Evolutionary conservation across 2,888 invertebrate species (phyloP).

Genomic region (Pecten maximus): DNA sequence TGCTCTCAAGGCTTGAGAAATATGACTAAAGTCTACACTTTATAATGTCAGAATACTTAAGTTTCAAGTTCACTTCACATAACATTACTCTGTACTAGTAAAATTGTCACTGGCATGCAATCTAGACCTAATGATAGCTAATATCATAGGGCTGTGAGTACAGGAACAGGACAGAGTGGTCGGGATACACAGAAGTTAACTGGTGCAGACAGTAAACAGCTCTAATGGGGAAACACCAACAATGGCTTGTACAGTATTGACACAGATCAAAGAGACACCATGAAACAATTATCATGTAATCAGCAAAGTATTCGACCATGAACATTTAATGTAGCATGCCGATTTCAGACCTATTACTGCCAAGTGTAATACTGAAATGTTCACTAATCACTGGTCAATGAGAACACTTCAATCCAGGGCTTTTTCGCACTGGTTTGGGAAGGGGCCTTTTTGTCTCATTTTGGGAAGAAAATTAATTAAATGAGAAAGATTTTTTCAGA

Average conservation of each 20-base stretch:
- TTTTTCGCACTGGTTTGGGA: too few species aligned
- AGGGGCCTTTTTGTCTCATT: too few species aligned
- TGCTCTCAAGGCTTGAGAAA: neutral
- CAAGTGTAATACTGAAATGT: neutral
- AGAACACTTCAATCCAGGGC: neutral
- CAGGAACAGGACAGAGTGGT: neutral
- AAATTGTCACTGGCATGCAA: neutral
- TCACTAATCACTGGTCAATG: neutral
- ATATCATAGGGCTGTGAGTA: neutral
- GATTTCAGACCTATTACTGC: neutral
- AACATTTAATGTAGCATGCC: neutral
- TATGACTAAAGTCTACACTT: neutral
- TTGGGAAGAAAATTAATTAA: too few species aligned
- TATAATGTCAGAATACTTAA: neutral
- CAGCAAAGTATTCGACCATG: neutral
- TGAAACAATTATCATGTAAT: conserved; percentile 4
- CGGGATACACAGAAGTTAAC: neutral
- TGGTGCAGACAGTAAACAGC: neutral
- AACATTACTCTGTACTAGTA: neutral
- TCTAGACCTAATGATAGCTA: neutral
- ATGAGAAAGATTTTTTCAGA: too few species aligned
- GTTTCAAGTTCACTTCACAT: neutral
- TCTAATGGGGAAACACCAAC: neutral
- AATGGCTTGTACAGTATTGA: neutral
- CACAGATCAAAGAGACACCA: conserved; percentile 17